Evolutionary conservation across 2,888 invertebrate genomes (phyloP), one percentile per base, ranked within the genome.

Genomic region (Acleris holmiana): DNA sequence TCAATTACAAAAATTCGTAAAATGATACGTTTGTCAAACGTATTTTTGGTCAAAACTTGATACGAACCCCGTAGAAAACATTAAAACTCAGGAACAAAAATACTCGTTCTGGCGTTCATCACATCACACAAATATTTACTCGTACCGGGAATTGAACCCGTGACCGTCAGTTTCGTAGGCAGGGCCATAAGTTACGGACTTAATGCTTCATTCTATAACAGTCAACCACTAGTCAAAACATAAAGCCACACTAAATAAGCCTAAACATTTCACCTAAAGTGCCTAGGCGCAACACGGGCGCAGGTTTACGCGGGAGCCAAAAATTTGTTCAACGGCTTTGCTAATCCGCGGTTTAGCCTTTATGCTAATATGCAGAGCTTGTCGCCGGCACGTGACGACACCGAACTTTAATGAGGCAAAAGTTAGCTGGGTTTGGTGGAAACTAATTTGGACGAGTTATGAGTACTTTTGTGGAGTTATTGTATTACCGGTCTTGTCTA

Each of bases 371-470:
- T 48, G 25, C 41, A 41, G 19, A 55, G 49, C 49, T 29, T 48
- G 54, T 48, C 54, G 61, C 15, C 29, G 40, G 54, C 35, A 29
- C 47, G 54, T 49, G 29, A 48, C 7, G 41, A 40, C 21, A 40
- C 47, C 13, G 19, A 62, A 62, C 56, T 62, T 56, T 62, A 62
- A 56, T 56, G 55, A 49, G 49, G 40, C 21, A 41, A 48, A 61
- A 61, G 54, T 55, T 61, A 48, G 25, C 18, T 3, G 40, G 40
- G 40, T 25, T 41, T 48, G 41, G 23, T 47, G 48, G 6, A 54
- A 48, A 54, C 54, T 47, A 41, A 18, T 40, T 61, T n/a, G 48
- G 25, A 40, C 48, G 18, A 18, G 48, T 49, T 55, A 48, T 48
- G 47, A 48, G n/a, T 17, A 23, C 21, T 61, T 53, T n/a, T n/a